Evolutionary conservation across 2,888 invertebrate genomes (phyloP).

Genomic region (Bombyx huttoni): DNA sequence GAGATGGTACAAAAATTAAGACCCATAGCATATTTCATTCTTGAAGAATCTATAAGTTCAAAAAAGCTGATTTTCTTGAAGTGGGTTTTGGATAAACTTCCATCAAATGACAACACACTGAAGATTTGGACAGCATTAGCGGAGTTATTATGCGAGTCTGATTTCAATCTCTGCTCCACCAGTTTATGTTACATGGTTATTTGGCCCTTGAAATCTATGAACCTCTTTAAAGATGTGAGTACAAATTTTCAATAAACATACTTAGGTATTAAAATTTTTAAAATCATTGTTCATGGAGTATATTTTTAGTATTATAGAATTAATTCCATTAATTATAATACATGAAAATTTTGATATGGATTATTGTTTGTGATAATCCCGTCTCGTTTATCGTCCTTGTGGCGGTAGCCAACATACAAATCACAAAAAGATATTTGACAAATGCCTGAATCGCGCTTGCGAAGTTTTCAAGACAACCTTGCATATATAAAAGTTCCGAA

Average conservation of each 20-base stretch:
- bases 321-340: no score
- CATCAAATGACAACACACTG: conserved; percentile 19
- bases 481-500: no score
- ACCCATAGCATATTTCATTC: conserved; percentile 19
- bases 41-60: conserved; percentile 13
- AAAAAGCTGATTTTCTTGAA: conserved; percentile 8
- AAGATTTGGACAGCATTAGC: conserved; percentile 39
- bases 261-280: no score
- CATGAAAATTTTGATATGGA: no score
- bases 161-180: conserved; percentile 9
- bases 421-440: no score
- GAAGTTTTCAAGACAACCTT: no score
- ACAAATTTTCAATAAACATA: neutral
- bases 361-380: no score
- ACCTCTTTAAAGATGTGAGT: conserved; percentile 29
- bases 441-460: no score
- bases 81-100: conserved; percentile 18
- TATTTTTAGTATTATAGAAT: neutral
- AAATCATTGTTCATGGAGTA: neutral
- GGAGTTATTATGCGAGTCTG: conserved; percentile 19
- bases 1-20: conserved; percentile 8
- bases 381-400: no score
- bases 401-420: no score
- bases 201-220: conserved; percentile 36
- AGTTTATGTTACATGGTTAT: conserved; percentile 20